Percentiles rank a stretch among this genome's conserved stretches.
Conservation (phyloP, 2,113 vertebrate genomes). For the Buteo buteo region DNA sequence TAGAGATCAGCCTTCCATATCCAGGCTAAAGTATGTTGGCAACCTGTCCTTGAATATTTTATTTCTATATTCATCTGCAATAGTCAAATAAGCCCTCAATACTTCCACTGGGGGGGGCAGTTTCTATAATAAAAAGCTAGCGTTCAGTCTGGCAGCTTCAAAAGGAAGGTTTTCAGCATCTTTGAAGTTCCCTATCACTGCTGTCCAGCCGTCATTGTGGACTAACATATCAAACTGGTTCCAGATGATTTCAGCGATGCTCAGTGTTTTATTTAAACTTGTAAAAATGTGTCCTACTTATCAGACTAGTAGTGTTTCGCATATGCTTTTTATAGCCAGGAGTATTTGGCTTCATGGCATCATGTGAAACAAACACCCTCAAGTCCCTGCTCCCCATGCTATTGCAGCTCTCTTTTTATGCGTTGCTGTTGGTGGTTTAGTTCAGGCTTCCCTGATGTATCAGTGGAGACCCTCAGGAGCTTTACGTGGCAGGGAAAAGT, state of each 20-base stretch:
- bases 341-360: slow-evolving; percentile 21
- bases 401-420: neutral
- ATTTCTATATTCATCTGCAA: neutral
- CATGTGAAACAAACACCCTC: neutral
- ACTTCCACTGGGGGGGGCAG: neutral
- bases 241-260: neutral
- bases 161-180: slow-evolving; percentile 6
- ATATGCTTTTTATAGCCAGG: slow-evolving; percentile 34
- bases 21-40: neutral
- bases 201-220: neutral
- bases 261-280: slow-evolving; percentile 5
- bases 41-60: neutral
- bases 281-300: neutral
- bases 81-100: neutral
- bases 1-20: neutral
- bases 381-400: neutral
- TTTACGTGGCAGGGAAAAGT: neutral
- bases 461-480: slow-evolving; percentile 22
- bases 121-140: neutral
- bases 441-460: neutral
- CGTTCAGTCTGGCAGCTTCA: neutral
- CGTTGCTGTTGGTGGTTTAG: neutral
- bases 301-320: neutral
- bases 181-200: neutral
- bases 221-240: neutral